phyloP scores from a whole-genome alignment of 2,888 invertebrate species.

The Mamestra brassicae region DNA sequence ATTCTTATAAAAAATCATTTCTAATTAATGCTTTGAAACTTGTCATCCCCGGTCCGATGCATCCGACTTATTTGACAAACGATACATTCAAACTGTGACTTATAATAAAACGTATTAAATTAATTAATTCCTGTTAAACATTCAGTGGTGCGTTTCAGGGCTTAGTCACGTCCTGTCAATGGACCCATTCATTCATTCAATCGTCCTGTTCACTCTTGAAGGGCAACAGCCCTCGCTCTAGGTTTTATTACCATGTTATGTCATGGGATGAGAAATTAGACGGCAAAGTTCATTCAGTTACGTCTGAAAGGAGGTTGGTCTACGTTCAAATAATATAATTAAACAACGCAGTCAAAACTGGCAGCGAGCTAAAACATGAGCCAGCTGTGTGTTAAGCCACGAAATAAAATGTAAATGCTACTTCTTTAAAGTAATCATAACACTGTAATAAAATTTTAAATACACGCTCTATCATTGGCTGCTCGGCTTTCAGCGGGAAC shows the following conservation, averaged over 20 bases:
- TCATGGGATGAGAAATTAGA: constrained; percentile 52
- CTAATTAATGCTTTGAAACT: constrained; percentile 11
- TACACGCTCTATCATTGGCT: constrained; percentile 16
- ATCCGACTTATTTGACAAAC: constrained; percentile 56
- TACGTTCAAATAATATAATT: constrained; percentile 22
- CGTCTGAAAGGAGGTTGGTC: constrained; percentile 6
- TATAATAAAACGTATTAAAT: constrained; percentile 43
- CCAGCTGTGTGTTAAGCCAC: constrained; percentile 14
- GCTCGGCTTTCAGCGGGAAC: constrained; percentile 26
- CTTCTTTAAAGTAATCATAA: constrained; percentile 45
- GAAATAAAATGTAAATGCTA: constrained; percentile 45
- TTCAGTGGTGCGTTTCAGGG: constrained; percentile 55
- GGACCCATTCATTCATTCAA: constrained; percentile 66
- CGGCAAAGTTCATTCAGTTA: constrained; percentile 4
- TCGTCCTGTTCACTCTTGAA: constrained; percentile 44
- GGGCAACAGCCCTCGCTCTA: constrained; percentile 69
- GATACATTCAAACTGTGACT: constrained; percentile 43
- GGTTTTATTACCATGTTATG: constrained; percentile 70
- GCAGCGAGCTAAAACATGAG: constrained; percentile 6
- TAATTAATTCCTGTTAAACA: constrained; percentile 65
- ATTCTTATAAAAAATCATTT: constrained; percentile 6
- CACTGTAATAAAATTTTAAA: constrained; percentile 47
- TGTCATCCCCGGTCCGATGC: constrained; percentile 45
- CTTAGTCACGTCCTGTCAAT: constrained; percentile 70
- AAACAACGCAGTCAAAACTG: constrained; percentile 23